phyloP scores from a whole-genome alignment of 2,888 invertebrate genomes.

The Ferdinandea cuprea region DNA sequence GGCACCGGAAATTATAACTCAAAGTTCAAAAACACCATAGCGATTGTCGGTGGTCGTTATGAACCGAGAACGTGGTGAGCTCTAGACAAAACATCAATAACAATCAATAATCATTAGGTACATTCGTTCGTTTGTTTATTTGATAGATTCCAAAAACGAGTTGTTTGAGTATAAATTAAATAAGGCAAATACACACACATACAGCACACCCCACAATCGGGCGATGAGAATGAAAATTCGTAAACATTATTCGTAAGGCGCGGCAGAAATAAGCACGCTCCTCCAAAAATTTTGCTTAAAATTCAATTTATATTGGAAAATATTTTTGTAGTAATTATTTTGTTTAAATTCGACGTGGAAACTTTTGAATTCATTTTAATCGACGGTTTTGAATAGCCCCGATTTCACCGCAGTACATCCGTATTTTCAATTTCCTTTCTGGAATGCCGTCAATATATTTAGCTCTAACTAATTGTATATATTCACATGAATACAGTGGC shows the following conservation, averaged over 20 bases:
- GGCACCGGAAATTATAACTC: slow-evolving; percentile 28
- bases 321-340: slow-evolving; percentile 57
- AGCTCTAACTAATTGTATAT: not conserved
- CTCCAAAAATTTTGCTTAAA: slow-evolving; percentile 27
- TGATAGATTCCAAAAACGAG: slow-evolving; percentile 25
- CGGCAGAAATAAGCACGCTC: slow-evolving; percentile 10
- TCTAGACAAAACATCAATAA: slow-evolving; percentile 43
- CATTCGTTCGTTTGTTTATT: slow-evolving; percentile 30
- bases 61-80: not conserved
- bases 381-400: slow-evolving; percentile 5
- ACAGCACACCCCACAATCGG: not conserved
- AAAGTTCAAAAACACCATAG: slow-evolving; percentile 6
- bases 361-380: slow-evolving; percentile 30
- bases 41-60: slow-evolving; percentile 1
- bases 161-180: slow-evolving; percentile 19
- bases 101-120: slow-evolving; percentile 17
- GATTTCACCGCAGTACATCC: not conserved
- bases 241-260: slow-evolving; percentile 9
- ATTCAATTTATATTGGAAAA: slow-evolving; percentile 44
- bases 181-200: not conserved
- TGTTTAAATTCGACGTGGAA: slow-evolving; percentile 16
- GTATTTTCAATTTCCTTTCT: slow-evolving; percentile 1
- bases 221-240: not conserved
- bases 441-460: slow-evolving; percentile 9
- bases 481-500: no score